Conservation (phyloP, 2,888 invertebrate genomes). For the Eumacrocentrus americanus region DNA sequence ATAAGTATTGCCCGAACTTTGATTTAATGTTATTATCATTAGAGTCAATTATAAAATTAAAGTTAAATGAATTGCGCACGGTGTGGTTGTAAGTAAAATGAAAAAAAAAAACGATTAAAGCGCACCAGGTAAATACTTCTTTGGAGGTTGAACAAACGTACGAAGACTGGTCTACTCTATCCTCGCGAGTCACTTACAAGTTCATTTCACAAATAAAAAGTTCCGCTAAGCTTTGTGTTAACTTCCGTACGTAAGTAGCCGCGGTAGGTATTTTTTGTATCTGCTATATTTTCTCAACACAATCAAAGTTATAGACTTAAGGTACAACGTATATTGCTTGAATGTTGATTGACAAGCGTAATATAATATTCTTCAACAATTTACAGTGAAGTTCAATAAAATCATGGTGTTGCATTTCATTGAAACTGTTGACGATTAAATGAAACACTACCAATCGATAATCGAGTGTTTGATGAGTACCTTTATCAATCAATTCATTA, state of each 20-base stretch:
- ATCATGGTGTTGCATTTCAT: not conserved
- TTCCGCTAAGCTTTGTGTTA: conserved; percentile 62
- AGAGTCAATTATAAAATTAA: conserved; percentile 15
- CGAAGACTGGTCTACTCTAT: conserved; percentile 60
- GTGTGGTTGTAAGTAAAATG: conserved; percentile 55
- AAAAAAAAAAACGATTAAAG: conserved; percentile 41
- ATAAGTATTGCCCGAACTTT: conserved; percentile 26
- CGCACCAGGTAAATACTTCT: conserved; percentile 60
- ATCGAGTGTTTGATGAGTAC: conserved; percentile 2
- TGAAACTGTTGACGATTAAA: not conserved
- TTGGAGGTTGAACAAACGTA: conserved; percentile 58
- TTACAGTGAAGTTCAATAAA: not conserved
- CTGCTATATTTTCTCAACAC: conserved; percentile 39
- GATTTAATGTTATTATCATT: conserved; percentile 11
- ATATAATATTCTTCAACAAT: not conserved
- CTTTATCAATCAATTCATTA: not conserved
- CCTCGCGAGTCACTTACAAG: conserved; percentile 60
- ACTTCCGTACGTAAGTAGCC: conserved; percentile 67
- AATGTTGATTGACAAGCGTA: conserved; percentile 24
- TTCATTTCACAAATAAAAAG: conserved; percentile 43
- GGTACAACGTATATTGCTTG: conserved; percentile 35
- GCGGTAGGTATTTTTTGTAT: conserved; percentile 68
- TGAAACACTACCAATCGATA: conserved; percentile 1
- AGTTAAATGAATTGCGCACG: conserved; percentile 48
- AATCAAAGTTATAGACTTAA: conserved; percentile 51